Conservation (phyloP, 2,113 vertebrate species). For the Paracanthobrama guichenoti region DNA sequence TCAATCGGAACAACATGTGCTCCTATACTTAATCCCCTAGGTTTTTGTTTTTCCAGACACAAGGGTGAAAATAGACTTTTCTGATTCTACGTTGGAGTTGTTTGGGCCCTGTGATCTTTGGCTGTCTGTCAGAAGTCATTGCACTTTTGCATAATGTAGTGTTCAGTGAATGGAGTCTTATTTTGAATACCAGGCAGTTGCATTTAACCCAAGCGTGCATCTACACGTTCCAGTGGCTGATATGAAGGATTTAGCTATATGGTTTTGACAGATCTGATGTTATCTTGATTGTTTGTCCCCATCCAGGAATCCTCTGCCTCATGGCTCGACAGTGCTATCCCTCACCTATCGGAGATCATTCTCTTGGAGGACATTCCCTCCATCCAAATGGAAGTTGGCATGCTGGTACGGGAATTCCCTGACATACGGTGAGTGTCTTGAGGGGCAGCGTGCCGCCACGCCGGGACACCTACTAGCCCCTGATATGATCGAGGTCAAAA, state of each 20-base stretch:
- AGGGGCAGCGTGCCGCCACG: neutral
- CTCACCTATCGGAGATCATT: constrained; percentile 85
- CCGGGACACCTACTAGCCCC: neutral
- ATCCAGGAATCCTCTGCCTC: constrained; percentile 80
- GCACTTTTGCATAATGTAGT: neutral
- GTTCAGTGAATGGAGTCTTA: neutral
- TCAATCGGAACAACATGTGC: constrained; percentile 27
- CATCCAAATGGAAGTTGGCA: constrained; percentile 91
- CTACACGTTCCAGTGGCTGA: neutral
- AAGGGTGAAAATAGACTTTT: constrained; percentile 26
- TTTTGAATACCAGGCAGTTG: neutral
- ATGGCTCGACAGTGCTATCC: constrained; percentile 84
- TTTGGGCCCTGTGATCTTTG: constrained; percentile 8
- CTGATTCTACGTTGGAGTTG: neutral
- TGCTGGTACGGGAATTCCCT: constrained; percentile 86
- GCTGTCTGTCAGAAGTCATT: constrained; percentile 19
- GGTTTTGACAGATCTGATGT: neutral
- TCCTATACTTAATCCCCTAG: neutral
- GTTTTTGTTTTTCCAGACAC: constrained; percentile 20
- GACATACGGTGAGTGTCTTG: constrained; percentile 81
- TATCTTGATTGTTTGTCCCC: constrained; percentile 9
- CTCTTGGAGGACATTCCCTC: constrained; percentile 86
- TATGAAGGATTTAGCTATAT: neutral
- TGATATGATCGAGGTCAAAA: constrained; percentile 42
- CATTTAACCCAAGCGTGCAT: neutral